These are phyloP conservation scores for Ormyrus labotus DNA, from an alignment of 2,888 invertebrate species.

Conservation along the genomic window DNA sequence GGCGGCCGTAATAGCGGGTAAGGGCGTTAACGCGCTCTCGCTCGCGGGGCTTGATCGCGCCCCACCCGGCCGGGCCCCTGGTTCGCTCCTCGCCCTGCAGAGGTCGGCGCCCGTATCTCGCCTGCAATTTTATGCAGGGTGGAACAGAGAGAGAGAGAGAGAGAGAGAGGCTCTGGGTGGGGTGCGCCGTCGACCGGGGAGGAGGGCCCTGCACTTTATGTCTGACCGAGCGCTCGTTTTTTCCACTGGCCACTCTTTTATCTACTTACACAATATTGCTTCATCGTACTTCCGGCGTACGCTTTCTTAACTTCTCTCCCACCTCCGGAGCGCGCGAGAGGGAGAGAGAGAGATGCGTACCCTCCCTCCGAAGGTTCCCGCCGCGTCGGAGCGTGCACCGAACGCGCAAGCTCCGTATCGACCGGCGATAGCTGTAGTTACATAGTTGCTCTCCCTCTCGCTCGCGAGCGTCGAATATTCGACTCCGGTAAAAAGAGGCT, in stretches of 20 bases:
- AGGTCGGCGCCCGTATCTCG: slow-evolving; percentile 31
- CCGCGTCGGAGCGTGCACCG: neutral
- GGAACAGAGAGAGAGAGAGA: neutral
- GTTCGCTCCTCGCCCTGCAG: slow-evolving; percentile 52
- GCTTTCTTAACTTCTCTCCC: slow-evolving; percentile 33
- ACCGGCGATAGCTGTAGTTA: slow-evolving; percentile 58
- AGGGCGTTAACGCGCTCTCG: slow-evolving; percentile 30
- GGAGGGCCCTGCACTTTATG: neutral
- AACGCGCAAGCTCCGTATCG: slow-evolving; percentile 71
- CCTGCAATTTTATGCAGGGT: neutral
- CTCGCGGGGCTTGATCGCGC: slow-evolving; percentile 1
- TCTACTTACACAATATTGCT: slow-evolving; percentile 3
- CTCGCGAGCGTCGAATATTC: slow-evolving; percentile 33
- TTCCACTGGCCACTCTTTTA: neutral
- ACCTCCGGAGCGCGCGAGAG: too few relatives aligned
- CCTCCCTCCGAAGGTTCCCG: neutral
- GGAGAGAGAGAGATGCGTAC: too few relatives aligned
- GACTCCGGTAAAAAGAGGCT: slow-evolving; percentile 35
- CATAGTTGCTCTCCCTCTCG: neutral
- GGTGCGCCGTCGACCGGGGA: neutral
- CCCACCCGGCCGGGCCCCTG: neutral
- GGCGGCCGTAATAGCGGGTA: neutral
- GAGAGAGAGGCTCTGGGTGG: neutral
- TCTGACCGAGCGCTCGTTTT: slow-evolving; percentile 9
- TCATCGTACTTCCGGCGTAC: neutral